phyloP scores from a whole-genome alignment of 1,140 invertebrate species.

The Trinorchestia longiramus region DNA sequence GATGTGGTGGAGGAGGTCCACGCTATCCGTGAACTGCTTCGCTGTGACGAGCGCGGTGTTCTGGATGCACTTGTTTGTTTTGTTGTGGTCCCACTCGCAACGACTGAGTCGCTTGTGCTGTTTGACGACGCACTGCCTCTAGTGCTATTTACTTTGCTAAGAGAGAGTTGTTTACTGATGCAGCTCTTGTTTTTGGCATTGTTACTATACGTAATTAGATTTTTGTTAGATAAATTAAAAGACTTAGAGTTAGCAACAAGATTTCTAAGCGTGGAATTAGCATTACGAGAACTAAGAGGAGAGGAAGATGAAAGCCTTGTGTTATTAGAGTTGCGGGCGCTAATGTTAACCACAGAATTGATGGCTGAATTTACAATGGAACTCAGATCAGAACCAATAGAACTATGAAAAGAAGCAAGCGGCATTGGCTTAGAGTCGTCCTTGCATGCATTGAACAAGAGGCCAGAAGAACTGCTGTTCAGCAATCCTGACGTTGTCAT shows the following conservation, averaged over 20 bases:
- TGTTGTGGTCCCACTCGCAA: background rate
- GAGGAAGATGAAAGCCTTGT: slow-evolving; percentile 20
- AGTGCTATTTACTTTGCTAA: background rate
- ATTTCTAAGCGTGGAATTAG: slow-evolving; percentile 40
- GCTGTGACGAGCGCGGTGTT: slow-evolving; percentile 12
- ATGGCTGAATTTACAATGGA: slow-evolving; percentile 31
- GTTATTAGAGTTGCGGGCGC: slow-evolving; percentile 26
- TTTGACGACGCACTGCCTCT: background rate
- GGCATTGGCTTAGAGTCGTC: background rate
- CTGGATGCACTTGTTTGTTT: background rate
- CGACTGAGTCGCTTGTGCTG: background rate
- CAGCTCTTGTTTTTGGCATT: slow-evolving; percentile 20
- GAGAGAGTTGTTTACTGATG: slow-evolving; percentile 6
- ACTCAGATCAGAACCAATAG: slow-evolving; percentile 34
- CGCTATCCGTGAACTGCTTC: background rate
- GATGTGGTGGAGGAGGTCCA: background rate
- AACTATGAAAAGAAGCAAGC: background rate
- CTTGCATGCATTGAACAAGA: background rate
- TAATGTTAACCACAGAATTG: slow-evolving; percentile 20
- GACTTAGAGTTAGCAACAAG: slow-evolving; percentile 46
- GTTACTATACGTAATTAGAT: slow-evolving; percentile 7
- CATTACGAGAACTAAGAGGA: background rate
- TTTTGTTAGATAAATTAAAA: slow-evolving; percentile 41
- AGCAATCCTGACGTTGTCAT: background rate
- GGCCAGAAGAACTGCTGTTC: background rate